Base-by-base conservation (phyloP, 2,888 invertebrate species). In the Labia minor region DNA sequence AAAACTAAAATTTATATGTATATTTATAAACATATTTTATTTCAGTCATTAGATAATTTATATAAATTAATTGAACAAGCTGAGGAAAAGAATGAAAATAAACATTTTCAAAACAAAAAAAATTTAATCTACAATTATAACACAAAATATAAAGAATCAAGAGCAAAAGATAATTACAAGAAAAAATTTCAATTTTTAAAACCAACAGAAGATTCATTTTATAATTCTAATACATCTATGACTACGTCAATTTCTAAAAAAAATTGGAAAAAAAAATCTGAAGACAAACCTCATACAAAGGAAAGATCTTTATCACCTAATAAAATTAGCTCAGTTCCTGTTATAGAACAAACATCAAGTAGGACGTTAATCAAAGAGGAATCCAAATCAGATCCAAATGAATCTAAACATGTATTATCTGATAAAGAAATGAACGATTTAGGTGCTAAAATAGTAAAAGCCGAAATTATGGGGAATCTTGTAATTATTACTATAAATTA, bases 371-470 rank as follows among this genome's bases (percentile, higher is more conserved):
- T 49, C 49, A 49, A 49, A 49, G 63, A 69, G 18, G 63, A 68
- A 37, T 14, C 63, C 6, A 62, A 18, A 65, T 67, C 21, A 11
- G 19, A 19, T 11, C 11, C 49, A 16, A 63, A 72, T 20, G 72
- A 63, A 66, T 74, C 77, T 66, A 49, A 70, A 1, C 66, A 68
- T 64, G 65, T 65, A 33, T n/a, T 90, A 18, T 86, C 86, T 62
- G 88, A 91, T 77, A 86, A 87, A 71, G 90, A 97, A 77, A 85
- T 95, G 83, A 99, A 98, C 78, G 86, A 88, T 72, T 77, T 99
- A 61, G 93, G 88, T 61, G 94, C 96, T 1, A 93, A 90, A 79
- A 85, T 95, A 70, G 81, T 98, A 0, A 95, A 95, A 80, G 96
- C 97, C 14, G 95, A 98, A 83, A 85, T 99, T 72, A 85, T 94